These are phyloP conservation scores for Metopolophium dirhodum DNA, from an alignment of 1,140 invertebrate species.

Conservation along the genomic window DNA sequence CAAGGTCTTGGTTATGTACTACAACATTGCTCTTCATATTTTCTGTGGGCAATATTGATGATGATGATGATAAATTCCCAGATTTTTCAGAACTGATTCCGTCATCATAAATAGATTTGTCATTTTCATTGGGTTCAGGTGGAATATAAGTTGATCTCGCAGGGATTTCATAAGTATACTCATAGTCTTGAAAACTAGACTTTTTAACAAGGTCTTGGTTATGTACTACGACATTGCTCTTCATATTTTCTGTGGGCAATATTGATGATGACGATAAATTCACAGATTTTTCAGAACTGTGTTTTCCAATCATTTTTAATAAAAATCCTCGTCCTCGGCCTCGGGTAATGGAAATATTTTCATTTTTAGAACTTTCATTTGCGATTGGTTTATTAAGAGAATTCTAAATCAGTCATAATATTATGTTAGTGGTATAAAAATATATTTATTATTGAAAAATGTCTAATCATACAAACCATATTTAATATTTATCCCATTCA, in stretches of 20 bases:
- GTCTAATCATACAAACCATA: background rate
- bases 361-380: background rate
- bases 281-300: background rate
- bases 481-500: background rate
- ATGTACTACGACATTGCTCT: background rate
- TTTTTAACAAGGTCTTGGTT: background rate
- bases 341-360: background rate
- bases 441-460: background rate
- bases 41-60: background rate
- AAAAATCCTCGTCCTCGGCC: background rate
- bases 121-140: no score
- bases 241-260: background rate
- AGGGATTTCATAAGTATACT: background rate
- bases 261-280: background rate
- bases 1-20: background rate
- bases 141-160: conserved; percentile 48
- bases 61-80: background rate
- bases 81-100: background rate
- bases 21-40: background rate
- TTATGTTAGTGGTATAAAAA: background rate
- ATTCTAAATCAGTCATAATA: background rate
- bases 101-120: no score
- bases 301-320: background rate
- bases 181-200: background rate
- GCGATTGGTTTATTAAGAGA: background rate